Percentiles rank a stretch among this genome's conserved stretches.
phyloP scores from a whole-genome alignment of 1,140 invertebrate species.

The Drosophila lowei region DNA sequence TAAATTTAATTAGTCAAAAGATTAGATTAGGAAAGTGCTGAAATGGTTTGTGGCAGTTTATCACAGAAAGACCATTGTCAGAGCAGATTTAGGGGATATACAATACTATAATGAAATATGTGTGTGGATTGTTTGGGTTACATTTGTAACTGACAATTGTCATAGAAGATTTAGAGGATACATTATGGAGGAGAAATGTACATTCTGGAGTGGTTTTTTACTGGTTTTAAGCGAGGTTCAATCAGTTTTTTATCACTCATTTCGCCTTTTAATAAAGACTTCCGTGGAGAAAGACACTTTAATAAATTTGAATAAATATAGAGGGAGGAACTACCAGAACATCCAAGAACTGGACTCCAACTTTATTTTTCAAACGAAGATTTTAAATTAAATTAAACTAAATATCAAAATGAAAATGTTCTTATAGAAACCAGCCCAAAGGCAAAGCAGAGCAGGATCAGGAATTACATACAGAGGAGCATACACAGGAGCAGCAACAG shows the following conservation, averaged over 20 bases:
- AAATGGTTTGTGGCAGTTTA: conserved; percentile 10
- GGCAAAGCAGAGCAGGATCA: conserved; percentile 1
- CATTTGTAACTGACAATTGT: conserved; percentile 22
- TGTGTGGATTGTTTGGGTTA: conserved; percentile 14
- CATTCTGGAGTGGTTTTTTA: no score
- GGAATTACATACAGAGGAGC: neutral
- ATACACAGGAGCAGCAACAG: conserved; percentile 9
- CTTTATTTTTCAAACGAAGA: neutral
- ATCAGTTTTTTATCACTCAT: no score
- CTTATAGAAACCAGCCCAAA: neutral
- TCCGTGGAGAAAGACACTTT: no score
- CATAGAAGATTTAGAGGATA: no score
- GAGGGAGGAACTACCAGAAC: no score
- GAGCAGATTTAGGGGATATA: conserved; percentile 24
- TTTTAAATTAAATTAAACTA: conserved; percentile 1
- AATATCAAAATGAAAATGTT: no score
- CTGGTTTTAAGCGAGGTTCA: no score
- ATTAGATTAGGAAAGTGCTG: conserved; percentile 30
- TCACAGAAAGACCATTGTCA: conserved; percentile 15
- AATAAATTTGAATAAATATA: no score
- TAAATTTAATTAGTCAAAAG: conserved; percentile 43
- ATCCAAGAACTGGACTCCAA: no score
- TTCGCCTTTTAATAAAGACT: no score
- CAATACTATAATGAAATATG: conserved; percentile 19
- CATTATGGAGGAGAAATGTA: no score